Evolutionary conservation across 2,888 invertebrate species (phyloP), one percentile per base, ranked within the genome.

Genomic region (Embidobia sp.): DNA sequence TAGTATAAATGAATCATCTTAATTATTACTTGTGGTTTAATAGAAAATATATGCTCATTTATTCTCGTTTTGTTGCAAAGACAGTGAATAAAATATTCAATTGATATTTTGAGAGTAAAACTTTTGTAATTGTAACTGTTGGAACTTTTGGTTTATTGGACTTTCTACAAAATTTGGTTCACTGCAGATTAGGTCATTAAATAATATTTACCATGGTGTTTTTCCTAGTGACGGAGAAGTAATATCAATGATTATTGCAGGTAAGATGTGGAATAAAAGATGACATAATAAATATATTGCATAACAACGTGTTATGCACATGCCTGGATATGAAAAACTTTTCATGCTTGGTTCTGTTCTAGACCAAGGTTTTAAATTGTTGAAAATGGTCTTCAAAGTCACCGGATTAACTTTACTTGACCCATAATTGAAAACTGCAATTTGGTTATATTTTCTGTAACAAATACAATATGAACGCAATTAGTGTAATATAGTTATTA

Each of bases 361-460:
- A 1, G 2, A 3, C 3, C 27, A 63, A 15, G 76, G 55, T 16
- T 55, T 27, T 1, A 78, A 3, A 2, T n/a, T 27, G 0, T 69
- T 11, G 13, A 72, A 73, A 10, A 81, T 61, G 10, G 55, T 29
- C 6, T 33, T 33, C 3, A 78, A 13, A 0, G 49, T 76, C 1
- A 82, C 61, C 16, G 80, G 79, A 86, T 97, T 97, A 78, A 94
- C 92, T 1, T 91, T 91, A 0, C 96, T 95, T 0, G 96, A 95
- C 1, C 96, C 95, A 88, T 94, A 96, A 90, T 97, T 97, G 90
- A 95, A 97, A 40, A 97, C 93, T 0, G 93, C 91, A 76, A 90
- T 84, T 82, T 79, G 75, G 1, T 75, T 69, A 2, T 73, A 29
- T 75, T 79, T 80, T 75, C 82, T 83, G 26, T 7, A 49, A 61